Conservation (phyloP, 2,113 vertebrate species). For the Triplophysa siluroides region DNA sequence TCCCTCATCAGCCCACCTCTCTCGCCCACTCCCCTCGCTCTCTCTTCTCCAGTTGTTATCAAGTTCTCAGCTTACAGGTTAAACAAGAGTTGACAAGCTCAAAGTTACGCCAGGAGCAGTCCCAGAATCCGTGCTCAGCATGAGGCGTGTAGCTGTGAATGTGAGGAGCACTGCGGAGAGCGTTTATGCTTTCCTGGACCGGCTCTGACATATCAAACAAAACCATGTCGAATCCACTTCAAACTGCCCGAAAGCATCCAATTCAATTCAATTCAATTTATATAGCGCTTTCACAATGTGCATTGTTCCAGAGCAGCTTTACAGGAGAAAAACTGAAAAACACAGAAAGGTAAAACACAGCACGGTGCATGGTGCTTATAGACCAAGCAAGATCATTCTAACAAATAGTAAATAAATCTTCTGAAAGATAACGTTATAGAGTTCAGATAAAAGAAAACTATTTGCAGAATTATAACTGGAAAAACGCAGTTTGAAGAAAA, state of each 20-base stretch:
- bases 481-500: no score
- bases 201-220: conserved; percentile 17
- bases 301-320: no score
- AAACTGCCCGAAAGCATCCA: not conserved
- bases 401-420: no score
- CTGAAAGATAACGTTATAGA: not conserved
- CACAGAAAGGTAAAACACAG: no score
- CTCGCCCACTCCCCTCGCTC: conserved; percentile 1
- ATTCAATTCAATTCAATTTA: no score
- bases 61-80: conserved; percentile 76
- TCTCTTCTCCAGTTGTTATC: conserved; percentile 58
- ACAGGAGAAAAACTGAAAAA: no score
- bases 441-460: not conserved
- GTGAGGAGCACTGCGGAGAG: not conserved
- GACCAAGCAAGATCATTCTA: no score
- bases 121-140: not conserved
- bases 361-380: no score
- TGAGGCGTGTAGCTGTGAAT: not conserved
- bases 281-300: no score
- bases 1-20: not conserved
- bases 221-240: conserved; percentile 13
- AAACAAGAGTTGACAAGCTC: conserved; percentile 70
- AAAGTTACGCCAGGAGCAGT: conserved; percentile 2
- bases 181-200: not conserved
- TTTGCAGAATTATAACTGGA: not conserved